These are phyloP conservation scores for Agrotis exclamationis DNA, from an alignment of 2,888 invertebrate species.

Conservation along the genomic window DNA sequence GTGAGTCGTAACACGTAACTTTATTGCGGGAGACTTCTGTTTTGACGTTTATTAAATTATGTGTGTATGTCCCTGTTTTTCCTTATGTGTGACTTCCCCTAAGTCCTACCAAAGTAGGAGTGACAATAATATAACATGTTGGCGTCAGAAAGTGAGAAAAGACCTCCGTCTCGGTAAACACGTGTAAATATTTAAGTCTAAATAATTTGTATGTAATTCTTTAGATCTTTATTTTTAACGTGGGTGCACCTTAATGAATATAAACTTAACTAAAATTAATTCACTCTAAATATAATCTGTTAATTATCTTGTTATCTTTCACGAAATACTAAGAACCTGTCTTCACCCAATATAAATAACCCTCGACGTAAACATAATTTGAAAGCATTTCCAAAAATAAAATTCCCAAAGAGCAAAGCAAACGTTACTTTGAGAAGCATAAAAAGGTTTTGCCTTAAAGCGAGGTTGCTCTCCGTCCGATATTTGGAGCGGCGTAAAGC, in stretches of 20 bases:
- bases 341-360: not conserved
- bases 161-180: too few species aligned
- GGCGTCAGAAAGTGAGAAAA: not conserved
- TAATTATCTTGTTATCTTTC: slow-evolving; percentile 29
- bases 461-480: slow-evolving; percentile 39
- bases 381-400: slow-evolving; percentile 24
- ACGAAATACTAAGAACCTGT: slow-evolving; percentile 10
- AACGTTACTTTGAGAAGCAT: slow-evolving; percentile 39
- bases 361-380: slow-evolving; percentile 14
- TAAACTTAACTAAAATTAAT: not conserved
- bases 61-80: slow-evolving; percentile 33
- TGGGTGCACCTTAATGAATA: not conserved
- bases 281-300: not conserved
- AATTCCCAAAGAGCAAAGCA: slow-evolving; percentile 38
- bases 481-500: slow-evolving; percentile 52
- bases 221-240: not conserved
- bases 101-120: too few species aligned
- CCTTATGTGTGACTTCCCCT: slow-evolving; percentile 13
- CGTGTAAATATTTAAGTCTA: not conserved
- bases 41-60: slow-evolving; percentile 51
- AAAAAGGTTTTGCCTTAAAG: slow-evolving; percentile 56
- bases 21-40: slow-evolving; percentile 38
- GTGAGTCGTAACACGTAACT: slow-evolving; percentile 39
- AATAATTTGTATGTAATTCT: too few species aligned
- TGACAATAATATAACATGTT: slow-evolving; percentile 22